These are phyloP conservation scores for Cyaniris semiargus DNA, from an alignment of 2,888 invertebrate genomes.

Conservation along the genomic window DNA sequence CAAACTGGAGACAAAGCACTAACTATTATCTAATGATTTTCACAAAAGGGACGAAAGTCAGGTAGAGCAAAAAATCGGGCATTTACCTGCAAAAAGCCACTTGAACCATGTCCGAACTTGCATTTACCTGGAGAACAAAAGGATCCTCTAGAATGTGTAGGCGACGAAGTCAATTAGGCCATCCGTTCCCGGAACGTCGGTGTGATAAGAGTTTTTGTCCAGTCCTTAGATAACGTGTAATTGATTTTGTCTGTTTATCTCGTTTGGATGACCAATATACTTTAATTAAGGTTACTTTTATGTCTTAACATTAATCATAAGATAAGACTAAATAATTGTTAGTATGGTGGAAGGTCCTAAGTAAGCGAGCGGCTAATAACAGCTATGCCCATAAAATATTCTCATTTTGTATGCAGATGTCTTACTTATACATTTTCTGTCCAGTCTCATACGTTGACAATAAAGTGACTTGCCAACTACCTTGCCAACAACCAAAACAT, in stretches of 20 bases:
- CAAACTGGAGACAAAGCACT: slow-evolving; percentile 26
- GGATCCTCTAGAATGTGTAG: slow-evolving; percentile 63
- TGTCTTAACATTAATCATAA: not conserved
- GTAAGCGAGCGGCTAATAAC: not conserved
- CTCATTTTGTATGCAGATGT: no score
- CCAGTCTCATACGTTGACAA: not conserved
- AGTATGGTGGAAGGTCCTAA: not conserved
- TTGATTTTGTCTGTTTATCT: slow-evolving; percentile 33
- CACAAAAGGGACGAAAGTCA: slow-evolving; percentile 15
- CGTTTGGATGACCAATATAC: not conserved
- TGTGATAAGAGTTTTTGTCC: slow-evolving; percentile 67
- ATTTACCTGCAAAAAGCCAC: slow-evolving; percentile 16
- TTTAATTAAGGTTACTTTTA: not conserved
- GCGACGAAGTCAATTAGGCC: slow-evolving; percentile 79
- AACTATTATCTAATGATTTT: slow-evolving; percentile 26
- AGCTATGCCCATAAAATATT: no score
- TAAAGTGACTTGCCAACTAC: not conserved
- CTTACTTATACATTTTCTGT: not conserved
- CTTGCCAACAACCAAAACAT: not conserved
- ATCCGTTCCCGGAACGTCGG: slow-evolving; percentile 78
- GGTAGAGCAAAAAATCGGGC: slow-evolving; percentile 16
- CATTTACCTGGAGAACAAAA: slow-evolving; percentile 62
- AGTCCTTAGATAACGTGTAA: slow-evolving; percentile 38
- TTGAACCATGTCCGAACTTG: not conserved
- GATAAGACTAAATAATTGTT: not conserved